These are phyloP conservation scores for Eupelmus urozonus DNA, from an alignment of 2,888 invertebrate species.

Conservation along the genomic window DNA sequence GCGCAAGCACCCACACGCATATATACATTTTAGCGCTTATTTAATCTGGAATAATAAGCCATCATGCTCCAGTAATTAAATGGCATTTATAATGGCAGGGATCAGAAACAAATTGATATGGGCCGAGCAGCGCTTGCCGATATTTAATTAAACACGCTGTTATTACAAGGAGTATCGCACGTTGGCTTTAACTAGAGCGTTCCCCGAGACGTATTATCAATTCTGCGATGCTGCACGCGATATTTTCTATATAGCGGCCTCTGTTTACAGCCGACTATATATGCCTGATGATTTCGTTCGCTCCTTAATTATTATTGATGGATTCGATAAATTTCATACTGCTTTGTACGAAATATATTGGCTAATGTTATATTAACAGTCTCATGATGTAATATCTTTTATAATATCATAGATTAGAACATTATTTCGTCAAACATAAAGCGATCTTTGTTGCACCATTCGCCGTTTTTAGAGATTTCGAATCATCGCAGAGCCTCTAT, in stretches of 20 bases:
- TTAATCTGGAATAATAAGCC: neutral
- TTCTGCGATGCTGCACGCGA: neutral
- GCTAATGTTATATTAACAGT: no score
- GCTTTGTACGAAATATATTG: no score
- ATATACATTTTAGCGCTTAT: neutral
- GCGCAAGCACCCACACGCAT: no score
- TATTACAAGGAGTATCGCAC: conserved; percentile 21
- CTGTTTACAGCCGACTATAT: no score
- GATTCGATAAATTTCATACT: no score
- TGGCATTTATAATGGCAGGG: conserved; percentile 17
- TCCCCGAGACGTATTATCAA: conserved; percentile 23
- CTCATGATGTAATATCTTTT: no score
- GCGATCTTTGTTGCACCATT: no score
- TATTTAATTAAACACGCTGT: conserved; percentile 32
- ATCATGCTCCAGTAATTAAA: conserved; percentile 25
- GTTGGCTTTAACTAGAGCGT: conserved; percentile 28
- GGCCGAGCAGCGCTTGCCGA: neutral
- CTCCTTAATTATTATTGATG: no score
- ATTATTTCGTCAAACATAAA: no score
- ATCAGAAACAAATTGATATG: conserved; percentile 15
- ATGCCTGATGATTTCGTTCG: no score
- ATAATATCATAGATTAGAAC: no score
- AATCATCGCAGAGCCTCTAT: neutral
- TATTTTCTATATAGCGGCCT: no score
- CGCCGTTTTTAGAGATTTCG: neutral